Evolutionary conservation across 2,888 invertebrate genomes (phyloP).

Genomic region (Boloria selene): DNA sequence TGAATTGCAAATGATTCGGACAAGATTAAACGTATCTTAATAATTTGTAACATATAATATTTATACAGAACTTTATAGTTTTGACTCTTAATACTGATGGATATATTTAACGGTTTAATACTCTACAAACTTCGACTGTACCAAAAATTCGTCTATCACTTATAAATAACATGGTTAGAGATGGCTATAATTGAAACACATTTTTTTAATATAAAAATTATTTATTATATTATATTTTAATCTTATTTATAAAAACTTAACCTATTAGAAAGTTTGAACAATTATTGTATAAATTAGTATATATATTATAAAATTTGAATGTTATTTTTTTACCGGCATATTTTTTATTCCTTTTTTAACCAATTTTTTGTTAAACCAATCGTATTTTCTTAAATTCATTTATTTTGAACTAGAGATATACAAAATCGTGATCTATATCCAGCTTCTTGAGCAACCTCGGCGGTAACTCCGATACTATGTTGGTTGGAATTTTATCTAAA

Average conservation of each 20-base stretch:
- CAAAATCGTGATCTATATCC: slow-evolving; percentile 67
- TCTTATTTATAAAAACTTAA: not conserved
- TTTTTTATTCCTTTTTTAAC: not conserved
- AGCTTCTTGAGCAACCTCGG: slow-evolving; percentile 81
- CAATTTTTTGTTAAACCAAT: not conserved
- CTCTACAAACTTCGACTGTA: too few relatives aligned
- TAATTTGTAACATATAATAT: too few relatives aligned
- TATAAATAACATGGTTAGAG: too few relatives aligned
- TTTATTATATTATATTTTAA: slow-evolving; percentile 5
- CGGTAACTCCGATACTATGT: slow-evolving; percentile 90
- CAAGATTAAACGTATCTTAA: too few relatives aligned
- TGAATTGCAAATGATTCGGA: too few relatives aligned
- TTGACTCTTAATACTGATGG: too few relatives aligned
- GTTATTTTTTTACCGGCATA: not conserved
- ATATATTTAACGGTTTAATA: too few relatives aligned
- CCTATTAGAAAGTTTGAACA: slow-evolving; percentile 6
- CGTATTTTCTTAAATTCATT: not conserved
- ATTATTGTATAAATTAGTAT: slow-evolving; percentile 6
- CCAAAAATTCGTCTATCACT: too few relatives aligned
- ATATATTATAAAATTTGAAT: not conserved
- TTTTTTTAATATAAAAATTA: slow-evolving; percentile 3
- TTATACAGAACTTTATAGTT: too few relatives aligned
- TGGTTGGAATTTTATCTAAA: slow-evolving; percentile 90
- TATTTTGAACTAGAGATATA: slow-evolving; percentile 52
- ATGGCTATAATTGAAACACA: not conserved